Percentiles rank a stretch among this genome's conserved stretches.
Conservation (phyloP, 2,113 vertebrate species). For the Promerops cafer region DNA sequence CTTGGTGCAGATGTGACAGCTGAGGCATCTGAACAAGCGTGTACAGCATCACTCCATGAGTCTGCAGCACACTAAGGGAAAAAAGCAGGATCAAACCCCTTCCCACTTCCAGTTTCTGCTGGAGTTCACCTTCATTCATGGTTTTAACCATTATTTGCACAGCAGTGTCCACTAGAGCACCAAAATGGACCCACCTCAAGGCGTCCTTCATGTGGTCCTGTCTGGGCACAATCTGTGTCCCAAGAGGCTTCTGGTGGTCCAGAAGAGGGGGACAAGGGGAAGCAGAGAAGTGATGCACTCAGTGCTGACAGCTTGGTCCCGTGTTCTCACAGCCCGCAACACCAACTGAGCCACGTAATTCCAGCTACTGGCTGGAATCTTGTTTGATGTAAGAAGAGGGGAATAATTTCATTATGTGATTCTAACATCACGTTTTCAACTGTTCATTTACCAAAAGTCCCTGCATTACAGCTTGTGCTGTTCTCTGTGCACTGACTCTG, state of each 20-base stretch:
- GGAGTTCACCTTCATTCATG: not conserved
- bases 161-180: not conserved
- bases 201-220: fast-evolving
- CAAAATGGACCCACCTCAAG: not conserved
- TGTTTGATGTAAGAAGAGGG: not conserved
- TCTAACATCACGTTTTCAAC: not conserved
- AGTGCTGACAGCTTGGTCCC: not conserved
- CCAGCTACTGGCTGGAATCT: not conserved
- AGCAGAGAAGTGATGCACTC: not conserved
- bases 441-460: not conserved
- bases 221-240: not conserved
- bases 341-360: not conserved
- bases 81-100: not conserved
- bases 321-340: not conserved
- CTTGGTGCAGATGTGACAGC: not conserved
- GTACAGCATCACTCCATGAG: fast-evolving
- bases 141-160: not conserved
- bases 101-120: not conserved
- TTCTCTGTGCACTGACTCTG: not conserved
- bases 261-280: not conserved
- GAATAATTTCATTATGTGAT: not conserved
- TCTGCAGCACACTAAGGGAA: not conserved
- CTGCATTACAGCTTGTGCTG: not conserved
- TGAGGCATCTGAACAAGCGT: not conserved
- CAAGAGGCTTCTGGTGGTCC: not conserved